Conservation (phyloP, 1,140 invertebrate genomes). For the Macrocentrus cingulum region DNA sequence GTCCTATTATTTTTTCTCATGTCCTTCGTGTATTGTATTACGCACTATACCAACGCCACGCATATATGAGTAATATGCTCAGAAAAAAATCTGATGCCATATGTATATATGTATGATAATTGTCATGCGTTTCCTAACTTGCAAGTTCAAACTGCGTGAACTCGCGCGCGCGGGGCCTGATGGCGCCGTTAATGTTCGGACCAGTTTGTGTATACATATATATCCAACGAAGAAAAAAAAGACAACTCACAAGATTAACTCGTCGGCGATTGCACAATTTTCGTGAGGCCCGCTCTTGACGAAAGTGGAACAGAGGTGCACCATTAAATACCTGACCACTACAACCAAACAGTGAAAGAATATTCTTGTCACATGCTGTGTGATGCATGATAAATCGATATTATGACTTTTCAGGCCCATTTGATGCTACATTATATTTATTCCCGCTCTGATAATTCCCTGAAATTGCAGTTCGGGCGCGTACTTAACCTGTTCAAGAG, state of each 20-base stretch:
- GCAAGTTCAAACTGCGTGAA: too few relatives aligned
- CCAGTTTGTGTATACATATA: conserved; percentile 9
- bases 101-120: too few relatives aligned
- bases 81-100: too few relatives aligned
- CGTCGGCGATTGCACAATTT: conserved; percentile 8
- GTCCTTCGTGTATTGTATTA: not conserved
- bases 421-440: conserved; percentile 1
- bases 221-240: too few relatives aligned
- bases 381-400: conserved; percentile 15
- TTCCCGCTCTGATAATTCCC: conserved; percentile 1
- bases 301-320: conserved; percentile 18
- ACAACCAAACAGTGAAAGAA: conserved; percentile 3
- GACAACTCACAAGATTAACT: not conserved
- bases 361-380: not conserved
- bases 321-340: too few relatives aligned
- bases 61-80: too few relatives aligned
- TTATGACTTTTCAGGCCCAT: conserved; percentile 16
- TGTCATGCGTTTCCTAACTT: too few relatives aligned
- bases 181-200: conserved; percentile 18
- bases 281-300: not conserved
- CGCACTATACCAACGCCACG: too few relatives aligned
- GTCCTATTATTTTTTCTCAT: not conserved
- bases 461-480: too few relatives aligned
- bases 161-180: too few relatives aligned
- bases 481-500: too few relatives aligned